Evolutionary conservation across 2,113 vertebrate genomes (phyloP).

Genomic region (Mus musculus): GRCm39 chr14:76863501-76864000

Average conservation of each 20-base stretch:
- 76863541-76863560: constrained; percentile 49
- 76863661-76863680: constrained; percentile 53
- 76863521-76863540: constrained; percentile 53
- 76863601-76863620: constrained; percentile 69
- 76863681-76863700: constrained; percentile 54
- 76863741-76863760: background rate
- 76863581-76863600: constrained; percentile 51
- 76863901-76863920: background rate
- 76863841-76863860: constrained; percentile 31
- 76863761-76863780: constrained; percentile 34
- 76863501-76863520: constrained; percentile 27
- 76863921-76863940: background rate
- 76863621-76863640: constrained; percentile 50
- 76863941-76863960: background rate
- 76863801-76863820: background rate
- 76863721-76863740: constrained; percentile 46
- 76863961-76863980: background rate
- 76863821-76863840: background rate
- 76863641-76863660: constrained; percentile 53
- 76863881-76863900: rapidly evolving
- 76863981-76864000: background rate
- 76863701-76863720: constrained; percentile 70
- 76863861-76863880: background rate
- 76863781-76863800: constrained; percentile 18
- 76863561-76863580: constrained; percentile 24